phyloP scores from a whole-genome alignment of 2,888 invertebrate species.

The Heliconius ethilla region DNA sequence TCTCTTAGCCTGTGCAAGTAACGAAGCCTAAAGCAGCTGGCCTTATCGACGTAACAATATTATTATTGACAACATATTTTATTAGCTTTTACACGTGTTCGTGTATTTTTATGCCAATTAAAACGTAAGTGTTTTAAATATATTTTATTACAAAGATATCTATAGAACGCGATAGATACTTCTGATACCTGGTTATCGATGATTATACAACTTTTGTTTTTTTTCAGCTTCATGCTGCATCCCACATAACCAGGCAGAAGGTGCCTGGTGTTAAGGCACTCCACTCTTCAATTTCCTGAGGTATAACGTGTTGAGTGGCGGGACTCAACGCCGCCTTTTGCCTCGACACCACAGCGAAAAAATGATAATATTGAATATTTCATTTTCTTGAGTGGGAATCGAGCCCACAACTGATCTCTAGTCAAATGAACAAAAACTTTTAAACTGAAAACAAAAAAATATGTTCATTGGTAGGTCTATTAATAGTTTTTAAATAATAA shows the following conservation, averaged over 20 bases:
- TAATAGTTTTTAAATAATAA: background rate
- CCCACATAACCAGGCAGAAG: no score
- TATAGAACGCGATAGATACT: constrained; percentile 1
- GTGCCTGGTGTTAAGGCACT: no score
- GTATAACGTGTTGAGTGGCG: no score
- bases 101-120: constrained; percentile 43
- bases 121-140: constrained; percentile 19
- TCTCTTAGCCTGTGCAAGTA: constrained; percentile 49
- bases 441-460: background rate
- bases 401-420: background rate
- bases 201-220: background rate
- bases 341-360: no score
- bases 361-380: no score
- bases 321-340: no score
- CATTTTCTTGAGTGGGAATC: no score
- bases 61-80: constrained; percentile 42
- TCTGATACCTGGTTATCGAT: background rate
- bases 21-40: constrained; percentile 24
- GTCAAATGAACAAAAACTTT: background rate
- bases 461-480: background rate
- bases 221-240: no score
- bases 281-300: no score
- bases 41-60: constrained; percentile 41
- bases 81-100: constrained; percentile 46
- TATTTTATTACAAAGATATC: constrained; percentile 26